phyloP scores from a whole-genome alignment of 1,140 invertebrate genomes.

The Dryas iulia region DNA sequence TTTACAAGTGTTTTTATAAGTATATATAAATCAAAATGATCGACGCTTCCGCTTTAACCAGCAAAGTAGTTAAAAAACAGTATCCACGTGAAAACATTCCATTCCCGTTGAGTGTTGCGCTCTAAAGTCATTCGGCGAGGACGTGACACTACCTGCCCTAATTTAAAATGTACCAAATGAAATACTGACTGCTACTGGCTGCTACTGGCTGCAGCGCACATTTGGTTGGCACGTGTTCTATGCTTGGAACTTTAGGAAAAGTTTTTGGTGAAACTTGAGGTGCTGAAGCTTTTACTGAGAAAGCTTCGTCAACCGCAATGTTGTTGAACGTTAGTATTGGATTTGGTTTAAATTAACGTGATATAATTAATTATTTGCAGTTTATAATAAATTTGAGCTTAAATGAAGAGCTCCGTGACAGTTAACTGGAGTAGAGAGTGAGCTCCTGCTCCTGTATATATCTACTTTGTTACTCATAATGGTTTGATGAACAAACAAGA shows the following conservation, averaged over 20 bases:
- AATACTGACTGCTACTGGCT: too few species aligned
- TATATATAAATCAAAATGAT: background rate
- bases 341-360: too few species aligned
- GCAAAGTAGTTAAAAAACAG: background rate
- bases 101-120: conserved; percentile 11
- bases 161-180: conserved; percentile 20
- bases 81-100: conserved; percentile 2
- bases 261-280: background rate
- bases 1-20: too few species aligned
- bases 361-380: too few species aligned
- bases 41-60: background rate
- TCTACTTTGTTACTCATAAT: too few species aligned
- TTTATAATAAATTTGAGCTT: too few species aligned
- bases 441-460: too few species aligned
- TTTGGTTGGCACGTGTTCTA: background rate
- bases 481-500: too few species aligned
- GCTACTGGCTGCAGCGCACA: conserved; percentile 2
- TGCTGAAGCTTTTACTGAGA: background rate
- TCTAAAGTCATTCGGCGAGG: conserved; percentile 17
- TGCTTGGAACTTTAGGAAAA: background rate
- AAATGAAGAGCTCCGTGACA: too few species aligned
- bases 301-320: background rate
- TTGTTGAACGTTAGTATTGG: too few species aligned
- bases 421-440: too few species aligned
- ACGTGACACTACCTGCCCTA: conserved; percentile 22